Conservation (phyloP, 2,888 invertebrate genomes). For the Lepidochrysops patricia region DNA sequence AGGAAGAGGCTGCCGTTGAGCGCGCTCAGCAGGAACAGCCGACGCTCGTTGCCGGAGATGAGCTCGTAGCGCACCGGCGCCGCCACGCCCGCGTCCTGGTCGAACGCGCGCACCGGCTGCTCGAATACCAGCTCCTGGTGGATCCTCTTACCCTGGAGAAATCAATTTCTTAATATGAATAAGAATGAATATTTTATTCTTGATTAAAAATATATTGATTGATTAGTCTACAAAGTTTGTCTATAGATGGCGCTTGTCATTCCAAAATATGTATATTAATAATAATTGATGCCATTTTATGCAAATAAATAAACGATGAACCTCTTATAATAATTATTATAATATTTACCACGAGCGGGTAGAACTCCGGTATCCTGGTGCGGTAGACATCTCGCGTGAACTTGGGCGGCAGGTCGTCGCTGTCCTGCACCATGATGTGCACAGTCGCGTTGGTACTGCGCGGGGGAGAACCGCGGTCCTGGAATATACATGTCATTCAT, state of each 20-base stretch:
- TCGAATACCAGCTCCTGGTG: constrained; percentile 81
- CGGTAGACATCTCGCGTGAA: constrained; percentile 87
- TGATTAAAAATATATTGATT: too few relatives aligned
- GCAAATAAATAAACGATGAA: too few relatives aligned
- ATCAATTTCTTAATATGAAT: too few relatives aligned
- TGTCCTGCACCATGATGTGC: constrained; percentile 81
- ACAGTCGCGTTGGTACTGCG: constrained; percentile 82
- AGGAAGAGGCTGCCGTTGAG: constrained; percentile 84
- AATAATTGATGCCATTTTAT: too few relatives aligned
- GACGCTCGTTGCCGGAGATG: constrained; percentile 85
- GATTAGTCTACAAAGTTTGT: too few relatives aligned
- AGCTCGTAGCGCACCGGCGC: constrained; percentile 85
- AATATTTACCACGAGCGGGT: constrained; percentile 82
- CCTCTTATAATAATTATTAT: not conserved
- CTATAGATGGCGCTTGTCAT: not conserved
- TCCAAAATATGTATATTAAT: too few relatives aligned
- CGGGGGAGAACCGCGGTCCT: constrained; percentile 89
- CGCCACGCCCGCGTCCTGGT: constrained; percentile 85
- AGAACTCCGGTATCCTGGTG: constrained; percentile 87
- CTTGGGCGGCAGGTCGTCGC: constrained; percentile 87
- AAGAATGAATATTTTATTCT: too few relatives aligned
- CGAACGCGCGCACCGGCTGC: constrained; percentile 83
- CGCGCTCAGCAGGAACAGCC: constrained; percentile 82
- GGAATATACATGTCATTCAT: constrained; percentile 27
- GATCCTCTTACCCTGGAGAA: constrained; percentile 82